Evolutionary conservation across 92 coral and sea anemone genomes (phyloP), one percentile per base, ranked within the genome.

Genomic region (Zoanthus gigantus): DNA sequence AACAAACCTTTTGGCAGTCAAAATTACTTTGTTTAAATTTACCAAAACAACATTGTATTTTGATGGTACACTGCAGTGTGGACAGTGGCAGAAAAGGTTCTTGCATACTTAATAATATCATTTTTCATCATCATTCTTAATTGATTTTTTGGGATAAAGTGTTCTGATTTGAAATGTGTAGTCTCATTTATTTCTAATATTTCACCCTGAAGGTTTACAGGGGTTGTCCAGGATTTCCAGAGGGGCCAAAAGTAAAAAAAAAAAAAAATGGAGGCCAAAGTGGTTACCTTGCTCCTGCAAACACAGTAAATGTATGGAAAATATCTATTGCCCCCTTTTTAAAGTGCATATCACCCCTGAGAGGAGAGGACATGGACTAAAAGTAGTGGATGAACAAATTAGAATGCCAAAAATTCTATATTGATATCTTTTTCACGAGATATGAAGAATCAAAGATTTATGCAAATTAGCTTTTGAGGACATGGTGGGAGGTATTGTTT

Each of bases 361-460:
- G 69, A 63, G 69, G 52, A 72, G 77, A 72, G 47, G 77, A 72
- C 52, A 46, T 72, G 50, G 52, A 37, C 77, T 72, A 29, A 72
- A 72, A 72, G 77, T 72, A 30, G 76, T 71, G 34, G 53, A 37
- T 37, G 77, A 42, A 72, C 77, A 72, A 72, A 72, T 42, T 34
- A 72, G 77, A 37, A 72, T 72, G 77, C 77, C 52, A 13, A 72
- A 72, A 72, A 72, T 72, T 72, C 77, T 72, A 46, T 53, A 72
- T 42, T 42, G 50, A 72, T 72, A 72, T 72, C 77, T 37, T 37
- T 72, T 72, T 72, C 76, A 72, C 50, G 11, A 72, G 50, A 72
- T 72, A 72, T 72, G 76, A 32, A 72, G 50, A 44, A 72, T 72
- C 77, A 37, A 42, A 72, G 54, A 72, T 42, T 42, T 42, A 72